phyloP scores from a whole-genome alignment of 2,113 vertebrate species.

The Phaetusa simplex region DNA sequence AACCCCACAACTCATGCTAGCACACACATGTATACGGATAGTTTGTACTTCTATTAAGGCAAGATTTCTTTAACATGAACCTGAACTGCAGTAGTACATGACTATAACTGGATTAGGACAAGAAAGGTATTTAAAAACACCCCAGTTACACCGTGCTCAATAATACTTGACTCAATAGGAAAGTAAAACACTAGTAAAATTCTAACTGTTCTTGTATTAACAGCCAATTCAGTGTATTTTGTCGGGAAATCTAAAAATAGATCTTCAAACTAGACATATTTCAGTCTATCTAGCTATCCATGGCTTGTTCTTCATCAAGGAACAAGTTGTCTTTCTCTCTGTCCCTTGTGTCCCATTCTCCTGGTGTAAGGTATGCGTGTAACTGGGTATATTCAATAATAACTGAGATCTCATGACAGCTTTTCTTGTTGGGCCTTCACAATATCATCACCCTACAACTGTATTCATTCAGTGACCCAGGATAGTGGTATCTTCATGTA shows the following conservation, averaged over 20 bases:
- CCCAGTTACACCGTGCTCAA: neutral
- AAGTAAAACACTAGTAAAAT: neutral
- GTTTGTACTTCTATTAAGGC: neutral
- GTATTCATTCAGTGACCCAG: neutral
- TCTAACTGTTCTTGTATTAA: neutral
- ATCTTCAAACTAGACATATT: neutral
- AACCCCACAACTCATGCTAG: neutral
- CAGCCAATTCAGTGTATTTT: neutral
- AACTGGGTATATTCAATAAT: neutral
- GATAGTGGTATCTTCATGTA: accelerated
- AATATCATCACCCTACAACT: neutral
- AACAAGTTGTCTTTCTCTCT: neutral
- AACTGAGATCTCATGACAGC: neutral
- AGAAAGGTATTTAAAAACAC: neutral
- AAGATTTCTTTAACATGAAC: neutral
- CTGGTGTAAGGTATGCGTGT: neutral
- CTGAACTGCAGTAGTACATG: neutral
- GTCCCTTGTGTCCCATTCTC: neutral
- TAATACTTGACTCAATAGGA: neutral
- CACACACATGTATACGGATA: neutral
- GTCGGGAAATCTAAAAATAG: neutral
- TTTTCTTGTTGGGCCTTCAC: neutral
- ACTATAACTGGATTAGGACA: neutral
- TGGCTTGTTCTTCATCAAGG: neutral
- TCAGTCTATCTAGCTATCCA: neutral